A percentile compares a stretch with the other conserved stretches of the same genome.
These are phyloP conservation scores for Isoperla grammatica DNA, from an alignment of 2,888 invertebrate species.

Conservation along the genomic window DNA sequence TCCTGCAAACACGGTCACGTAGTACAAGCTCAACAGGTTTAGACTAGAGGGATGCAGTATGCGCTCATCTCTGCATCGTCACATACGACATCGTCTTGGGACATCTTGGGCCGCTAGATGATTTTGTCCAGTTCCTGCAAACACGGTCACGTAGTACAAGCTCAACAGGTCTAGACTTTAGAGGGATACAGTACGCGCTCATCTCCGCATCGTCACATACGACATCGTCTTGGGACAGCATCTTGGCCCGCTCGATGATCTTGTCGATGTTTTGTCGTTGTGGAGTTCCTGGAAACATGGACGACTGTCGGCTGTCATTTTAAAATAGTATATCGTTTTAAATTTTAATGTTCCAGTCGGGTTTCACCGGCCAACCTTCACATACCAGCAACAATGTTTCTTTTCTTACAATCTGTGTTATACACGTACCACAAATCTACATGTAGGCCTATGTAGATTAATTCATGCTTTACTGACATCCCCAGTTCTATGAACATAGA, in stretches of 20 bases:
- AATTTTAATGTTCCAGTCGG: neutral
- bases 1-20: constrained; percentile 49
- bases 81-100: constrained; percentile 59
- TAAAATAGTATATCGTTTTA: neutral
- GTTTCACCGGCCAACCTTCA: too few species aligned
- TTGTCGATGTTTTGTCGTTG: constrained; percentile 51
- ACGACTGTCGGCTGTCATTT: neutral
- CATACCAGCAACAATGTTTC: too few species aligned
- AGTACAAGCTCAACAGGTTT: too few species aligned
- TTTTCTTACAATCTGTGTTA: too few species aligned
- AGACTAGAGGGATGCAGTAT: constrained; percentile 90
- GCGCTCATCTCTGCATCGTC: constrained; percentile 68
- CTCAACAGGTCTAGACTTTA: too few species aligned
- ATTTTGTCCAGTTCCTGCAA: constrained; percentile 66
- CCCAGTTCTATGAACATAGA: too few species aligned
- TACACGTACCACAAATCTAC: too few species aligned
- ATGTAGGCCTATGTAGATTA: too few species aligned
- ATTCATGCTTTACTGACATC: too few species aligned
- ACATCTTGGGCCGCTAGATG: constrained; percentile 70
- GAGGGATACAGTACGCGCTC: constrained; percentile 88
- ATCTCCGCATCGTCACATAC: constrained; percentile 63
- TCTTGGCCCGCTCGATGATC: constrained; percentile 71
- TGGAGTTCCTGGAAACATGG: constrained; percentile 52
- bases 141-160: too few species aligned
- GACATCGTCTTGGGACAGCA: constrained; percentile 55